These are phyloP conservation scores for Cirrhinus mrigala DNA, from an alignment of 2,797 vertebrate genomes.

Conservation along the genomic window DNA sequence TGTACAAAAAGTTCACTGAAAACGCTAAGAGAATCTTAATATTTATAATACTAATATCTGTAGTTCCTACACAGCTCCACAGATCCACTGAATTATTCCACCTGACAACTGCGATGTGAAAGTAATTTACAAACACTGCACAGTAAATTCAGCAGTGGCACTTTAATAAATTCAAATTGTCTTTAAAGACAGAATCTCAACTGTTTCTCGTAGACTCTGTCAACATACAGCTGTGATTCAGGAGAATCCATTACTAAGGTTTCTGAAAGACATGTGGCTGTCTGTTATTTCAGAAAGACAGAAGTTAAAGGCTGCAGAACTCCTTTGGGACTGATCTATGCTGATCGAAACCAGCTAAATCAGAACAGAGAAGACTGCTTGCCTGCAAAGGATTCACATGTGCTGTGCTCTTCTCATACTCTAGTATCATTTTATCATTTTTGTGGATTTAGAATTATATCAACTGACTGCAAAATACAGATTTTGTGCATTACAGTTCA, in stretches of 20 bases:
- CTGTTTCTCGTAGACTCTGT: neutral
- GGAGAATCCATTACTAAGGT: conserved; percentile 64
- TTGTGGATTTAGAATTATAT: neutral
- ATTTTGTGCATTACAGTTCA: neutral
- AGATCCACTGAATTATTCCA: neutral
- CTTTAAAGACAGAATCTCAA: conserved; percentile 21
- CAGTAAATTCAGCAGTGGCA: neutral
- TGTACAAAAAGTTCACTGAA: neutral
- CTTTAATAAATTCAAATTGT: neutral
- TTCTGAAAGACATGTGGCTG: conserved; percentile 62
- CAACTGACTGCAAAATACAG: neutral
- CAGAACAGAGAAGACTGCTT: conserved; percentile 73
- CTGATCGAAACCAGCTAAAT: conserved; percentile 70
- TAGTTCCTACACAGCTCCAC: neutral
- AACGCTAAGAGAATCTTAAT: neutral
- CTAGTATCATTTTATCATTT: neutral
- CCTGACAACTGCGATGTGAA: neutral
- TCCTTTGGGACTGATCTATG: conserved; percentile 67
- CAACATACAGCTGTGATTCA: conserved; percentile 68
- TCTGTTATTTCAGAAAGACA: conserved; percentile 75
- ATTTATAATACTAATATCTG: neutral
- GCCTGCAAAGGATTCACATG: conserved; percentile 60
- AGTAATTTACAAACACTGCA: conserved; percentile 13
- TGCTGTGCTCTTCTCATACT: neutral
- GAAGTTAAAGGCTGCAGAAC: conserved; percentile 68